Conservation (phyloP, 2,113 vertebrate genomes). For the Lethenteron camtschaticum region DNA sequence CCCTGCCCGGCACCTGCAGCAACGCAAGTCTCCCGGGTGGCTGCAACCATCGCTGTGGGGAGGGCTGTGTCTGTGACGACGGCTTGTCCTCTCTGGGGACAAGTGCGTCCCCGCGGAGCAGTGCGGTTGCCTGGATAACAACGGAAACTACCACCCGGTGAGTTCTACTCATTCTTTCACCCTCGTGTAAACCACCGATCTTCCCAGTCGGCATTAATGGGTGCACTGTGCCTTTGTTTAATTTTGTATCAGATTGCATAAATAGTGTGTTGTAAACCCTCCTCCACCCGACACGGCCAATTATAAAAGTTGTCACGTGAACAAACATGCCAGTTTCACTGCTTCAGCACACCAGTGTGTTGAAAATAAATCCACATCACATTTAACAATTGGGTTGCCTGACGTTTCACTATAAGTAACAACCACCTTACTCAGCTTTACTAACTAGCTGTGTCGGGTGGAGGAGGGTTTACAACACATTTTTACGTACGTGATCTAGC, state of each 20-base stretch:
- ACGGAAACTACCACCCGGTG: conserved; percentile 36
- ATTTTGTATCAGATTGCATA: too few relatives aligned
- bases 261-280: conserved; percentile 7
- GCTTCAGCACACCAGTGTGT: background rate
- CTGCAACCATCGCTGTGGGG: conserved; percentile 18
- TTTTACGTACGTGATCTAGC: too few relatives aligned
- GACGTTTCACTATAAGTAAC: too few relatives aligned
- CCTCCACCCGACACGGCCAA: background rate
- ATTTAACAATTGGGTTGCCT: too few relatives aligned
- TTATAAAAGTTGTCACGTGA: background rate
- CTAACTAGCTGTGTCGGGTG: too few relatives aligned
- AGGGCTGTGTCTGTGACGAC: conserved; percentile 26
- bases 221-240: too few relatives aligned
- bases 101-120: conserved; percentile 17
- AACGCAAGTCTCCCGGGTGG: conserved; percentile 4
- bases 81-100: conserved; percentile 23
- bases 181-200: too few relatives aligned
- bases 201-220: too few relatives aligned
- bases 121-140: conserved; percentile 24
- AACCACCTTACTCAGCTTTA: too few relatives aligned
- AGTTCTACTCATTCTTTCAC: conserved; percentile 11
- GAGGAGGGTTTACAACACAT: too few relatives aligned
- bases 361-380: too few relatives aligned
- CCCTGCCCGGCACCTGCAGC: conserved; percentile 20
- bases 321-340: background rate